Base-by-base conservation (phyloP, 2,113 vertebrate genomes). In the Passerina amoena region DNA sequence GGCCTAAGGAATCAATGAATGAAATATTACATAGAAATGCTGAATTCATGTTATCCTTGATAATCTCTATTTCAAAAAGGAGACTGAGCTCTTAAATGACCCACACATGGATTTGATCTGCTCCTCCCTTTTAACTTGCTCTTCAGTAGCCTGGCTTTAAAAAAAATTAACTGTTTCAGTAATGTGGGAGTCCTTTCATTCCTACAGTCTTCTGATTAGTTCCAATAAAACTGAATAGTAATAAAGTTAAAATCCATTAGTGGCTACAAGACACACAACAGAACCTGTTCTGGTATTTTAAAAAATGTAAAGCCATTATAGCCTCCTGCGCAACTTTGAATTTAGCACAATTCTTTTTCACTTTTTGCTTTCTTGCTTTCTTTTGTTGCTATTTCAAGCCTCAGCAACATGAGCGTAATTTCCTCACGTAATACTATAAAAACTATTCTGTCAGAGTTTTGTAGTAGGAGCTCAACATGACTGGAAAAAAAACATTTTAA, bases 41-140 rank as follows among this genome's bases (percentile, higher is more conserved):
- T 98, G 97, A 97, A 97, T 95, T 98, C 97, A 92, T 97, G 73
- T 94, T 97, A 93, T 97, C 72, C 78, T 82, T 81, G 84, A 82
- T 97, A 98, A 98, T 98, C 98, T 98, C 97, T 98, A 98, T 98
- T 98, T 98, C 93, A 98, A 96, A 98, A 97, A 97, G 94, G 92
- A 98, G 95, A 81, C 75, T 70, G 91, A 97, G 90, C 95, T 97
- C 93, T 97, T 97, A 97, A 98, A 96, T 96, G 98, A 97, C 97
- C 97, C 50, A 59, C 93, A 93, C 82, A 51, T 92, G 94, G 95
- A 97, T 97, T 97, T 94, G 95, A 98, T 97, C 95, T 92, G 89
- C 92, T 97, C 80, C 88, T 91, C 87, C 77, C 89, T 97, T 98
- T 95, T 96, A 98, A 97, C 91, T 95, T 97, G 96, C 73, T 96